These are phyloP conservation scores for Mormoops blainvillei DNA, from an alignment of 2,113 vertebrate genomes.

Conservation along the genomic window DNA sequence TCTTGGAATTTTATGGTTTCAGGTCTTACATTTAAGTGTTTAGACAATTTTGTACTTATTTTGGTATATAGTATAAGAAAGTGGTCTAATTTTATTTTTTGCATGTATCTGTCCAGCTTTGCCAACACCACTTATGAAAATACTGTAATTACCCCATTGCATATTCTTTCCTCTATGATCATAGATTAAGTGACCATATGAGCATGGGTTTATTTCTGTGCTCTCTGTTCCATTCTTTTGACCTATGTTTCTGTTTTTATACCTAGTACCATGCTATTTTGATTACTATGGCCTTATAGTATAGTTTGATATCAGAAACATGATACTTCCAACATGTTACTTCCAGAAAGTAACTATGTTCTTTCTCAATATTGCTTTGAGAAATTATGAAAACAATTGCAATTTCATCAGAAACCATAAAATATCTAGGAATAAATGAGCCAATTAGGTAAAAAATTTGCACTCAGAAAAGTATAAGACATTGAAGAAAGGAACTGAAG, in stretches of 20 bases:
- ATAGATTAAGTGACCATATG: not conserved
- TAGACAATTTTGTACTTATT: not conserved
- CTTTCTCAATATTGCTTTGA: not conserved
- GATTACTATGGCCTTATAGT: not conserved
- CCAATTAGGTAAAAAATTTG: not conserved
- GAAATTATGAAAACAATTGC: not conserved
- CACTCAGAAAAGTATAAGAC: not conserved
- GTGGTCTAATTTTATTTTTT: not conserved
- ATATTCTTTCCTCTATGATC: not conserved
- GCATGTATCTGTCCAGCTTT: not conserved
- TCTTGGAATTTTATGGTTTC: not conserved
- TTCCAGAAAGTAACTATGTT: not conserved
- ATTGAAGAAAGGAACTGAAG: not conserved
- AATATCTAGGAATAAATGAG: not conserved
- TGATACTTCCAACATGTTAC: too few relatives aligned
- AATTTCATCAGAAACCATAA: not conserved
- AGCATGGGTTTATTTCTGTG: not conserved
- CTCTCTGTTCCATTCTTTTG: not conserved
- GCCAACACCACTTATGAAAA: not conserved
- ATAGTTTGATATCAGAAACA: not conserved
- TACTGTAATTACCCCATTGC: not conserved
- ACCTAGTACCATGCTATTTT: not conserved
- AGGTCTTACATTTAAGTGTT: not conserved
- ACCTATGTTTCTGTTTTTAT: not conserved
- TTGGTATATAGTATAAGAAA: not conserved